These are phyloP conservation scores for Chironex yamaguchii DNA, from an alignment of 30 jellyfish, hydroid and myxozoan species.

Conservation along the genomic window DNA sequence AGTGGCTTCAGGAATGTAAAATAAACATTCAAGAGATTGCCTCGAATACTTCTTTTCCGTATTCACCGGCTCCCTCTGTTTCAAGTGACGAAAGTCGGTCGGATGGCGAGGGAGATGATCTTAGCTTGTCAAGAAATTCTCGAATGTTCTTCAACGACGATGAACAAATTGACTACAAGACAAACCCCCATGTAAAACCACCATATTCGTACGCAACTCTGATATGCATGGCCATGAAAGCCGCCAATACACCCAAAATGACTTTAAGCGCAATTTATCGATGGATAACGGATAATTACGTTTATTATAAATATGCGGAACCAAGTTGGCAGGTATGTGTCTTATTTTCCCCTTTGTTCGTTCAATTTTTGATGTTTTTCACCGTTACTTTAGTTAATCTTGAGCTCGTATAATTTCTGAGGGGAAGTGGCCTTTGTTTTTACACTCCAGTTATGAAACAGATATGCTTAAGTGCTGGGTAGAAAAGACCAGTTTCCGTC, in stretches of 20 bases:
- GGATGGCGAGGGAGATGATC: conserved; percentile 65
- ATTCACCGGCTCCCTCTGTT: conserved; percentile 97
- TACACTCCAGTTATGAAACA: too few relatives aligned
- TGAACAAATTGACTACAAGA: conserved; percentile 80
- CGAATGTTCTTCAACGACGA: conserved; percentile 20
- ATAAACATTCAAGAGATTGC: conserved; percentile 80
- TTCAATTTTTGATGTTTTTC: conserved; percentile 43
- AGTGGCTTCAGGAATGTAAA: conserved; percentile 94
- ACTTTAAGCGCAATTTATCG: conserved; percentile 95
- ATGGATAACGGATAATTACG: conserved; percentile 98
- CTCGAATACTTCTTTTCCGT: conserved; percentile 77
- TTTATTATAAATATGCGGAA: conserved; percentile 93
- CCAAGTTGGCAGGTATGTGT: conserved; percentile 99
- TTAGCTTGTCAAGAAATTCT: background rate
- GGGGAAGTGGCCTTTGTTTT: background rate
- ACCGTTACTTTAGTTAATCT: conserved; percentile 39
- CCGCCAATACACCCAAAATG: conserved; percentile 85
- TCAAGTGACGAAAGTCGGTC: conserved; percentile 85
- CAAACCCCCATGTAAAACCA: conserved; percentile 92
- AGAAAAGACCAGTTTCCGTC: too few relatives aligned
- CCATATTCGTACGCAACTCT: conserved; percentile 99
- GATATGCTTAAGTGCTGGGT: too few relatives aligned
- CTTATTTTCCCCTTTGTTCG: conserved; percentile 34
- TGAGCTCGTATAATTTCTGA: background rate
- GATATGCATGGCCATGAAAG: conserved; percentile 99